These are phyloP conservation scores for Antrozous pallidus DNA, from an alignment of 2,797 vertebrate genomes.

Conservation along the genomic window DNA sequence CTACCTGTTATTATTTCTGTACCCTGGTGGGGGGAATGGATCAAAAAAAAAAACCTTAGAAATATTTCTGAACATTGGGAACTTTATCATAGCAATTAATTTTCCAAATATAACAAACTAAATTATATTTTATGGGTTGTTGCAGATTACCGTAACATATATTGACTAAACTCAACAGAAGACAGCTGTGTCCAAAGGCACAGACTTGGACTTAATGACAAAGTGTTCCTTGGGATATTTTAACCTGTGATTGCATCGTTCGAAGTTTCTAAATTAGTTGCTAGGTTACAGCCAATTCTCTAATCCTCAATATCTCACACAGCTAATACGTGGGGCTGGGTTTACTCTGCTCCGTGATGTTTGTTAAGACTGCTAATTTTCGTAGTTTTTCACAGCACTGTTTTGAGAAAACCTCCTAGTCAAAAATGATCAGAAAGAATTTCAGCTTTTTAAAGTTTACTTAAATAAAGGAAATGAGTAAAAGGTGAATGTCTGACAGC, in stretches of 20 bases:
- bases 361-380: constrained; percentile 45
- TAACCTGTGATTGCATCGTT: constrained; percentile 49
- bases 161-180: constrained; percentile 42
- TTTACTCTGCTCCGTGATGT: constrained; percentile 41
- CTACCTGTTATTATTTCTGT: constrained; percentile 86
- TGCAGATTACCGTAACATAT: background rate
- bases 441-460: background rate
- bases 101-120: background rate
- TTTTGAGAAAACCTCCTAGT: constrained; percentile 26
- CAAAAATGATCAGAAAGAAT: background rate
- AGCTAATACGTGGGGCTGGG: constrained; percentile 10
- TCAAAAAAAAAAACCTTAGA: constrained; percentile 52
- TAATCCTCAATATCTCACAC: background rate
- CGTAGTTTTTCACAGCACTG: constrained; percentile 11
- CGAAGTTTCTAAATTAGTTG: constrained; percentile 63
- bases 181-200: constrained; percentile 32
- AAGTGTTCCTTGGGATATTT: constrained; percentile 59
- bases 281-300: constrained; percentile 58
- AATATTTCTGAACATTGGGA: background rate
- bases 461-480: constrained; percentile 6
- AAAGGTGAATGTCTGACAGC: background rate
- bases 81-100: background rate
- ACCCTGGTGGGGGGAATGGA: constrained; percentile 78
- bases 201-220: constrained; percentile 40
- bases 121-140: background rate